Base-by-base conservation (phyloP, 2,888 invertebrate genomes). In the Tromatobia lineatoria region DNA sequence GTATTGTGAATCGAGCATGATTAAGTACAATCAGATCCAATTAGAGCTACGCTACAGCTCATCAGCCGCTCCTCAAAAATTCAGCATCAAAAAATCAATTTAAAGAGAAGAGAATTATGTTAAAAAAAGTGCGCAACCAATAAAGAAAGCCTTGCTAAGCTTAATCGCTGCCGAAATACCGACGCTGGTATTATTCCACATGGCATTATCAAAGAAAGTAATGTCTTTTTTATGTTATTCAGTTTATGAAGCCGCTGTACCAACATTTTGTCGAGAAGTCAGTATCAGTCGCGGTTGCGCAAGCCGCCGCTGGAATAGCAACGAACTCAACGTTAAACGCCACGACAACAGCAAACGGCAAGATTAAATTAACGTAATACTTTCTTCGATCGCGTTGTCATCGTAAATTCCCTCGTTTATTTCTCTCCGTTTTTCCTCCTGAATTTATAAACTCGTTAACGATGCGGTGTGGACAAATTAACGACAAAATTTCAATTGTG, bases 241-340 rank as follows among this genome's bases (percentile, higher is more conserved):
- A 98, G 98, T 94, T 97, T 88, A 96, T 98, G 96, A 97, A 97
- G 94, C 97, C 97, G 87, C 94, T 96, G 87, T 97, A 97, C 94
- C 97, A 97, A 93, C 95, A 96, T 86, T 97, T 97, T 92, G 95
- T 97, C 92, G 97, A 97, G 94, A 97, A 96, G 94, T 96, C 97
- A 91, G 96, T 98, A 94, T 96, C 97, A 93, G 97, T 96, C 94
- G 97, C 97, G 90, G 97, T 97, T 88, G 96, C 95, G 71, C 96
- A 96, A 93, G 97, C 97, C 90, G 96, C 97, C 80, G 96, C 97
- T 80, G 96, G 96, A 93, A 94, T 96, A 80, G 96, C 96, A 10
- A 94, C 96, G 77, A 95, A 95, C 87, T 92, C 94, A 82, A 94
- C 94, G 88, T 75, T 91, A 84, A 90, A 94, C 89, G 93, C 94